phyloP scores from a whole-genome alignment of 2,888 invertebrate genomes.

The Aspidapion aeneum region DNA sequence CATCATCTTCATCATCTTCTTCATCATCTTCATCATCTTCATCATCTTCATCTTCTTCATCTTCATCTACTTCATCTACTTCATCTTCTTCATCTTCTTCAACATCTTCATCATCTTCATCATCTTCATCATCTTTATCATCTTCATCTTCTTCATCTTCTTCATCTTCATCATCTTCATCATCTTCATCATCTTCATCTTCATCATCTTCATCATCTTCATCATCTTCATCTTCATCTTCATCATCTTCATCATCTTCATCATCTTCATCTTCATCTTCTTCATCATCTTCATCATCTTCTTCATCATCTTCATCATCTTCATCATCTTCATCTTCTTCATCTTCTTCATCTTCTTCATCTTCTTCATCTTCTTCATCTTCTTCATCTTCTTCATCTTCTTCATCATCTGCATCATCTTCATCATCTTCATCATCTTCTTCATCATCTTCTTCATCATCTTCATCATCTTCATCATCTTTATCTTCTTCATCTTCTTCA shows the following conservation, averaged over 20 bases:
- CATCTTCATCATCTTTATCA: too few species aligned
- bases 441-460: conserved; percentile 2
- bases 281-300: neutral
- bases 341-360: neutral
- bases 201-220: neutral
- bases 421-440: neutral
- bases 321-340: neutral
- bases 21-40: neutral
- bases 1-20: too few species aligned
- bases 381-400: neutral
- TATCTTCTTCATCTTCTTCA: neutral
- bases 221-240: neutral
- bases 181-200: neutral
- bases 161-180: neutral
- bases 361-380: neutral
- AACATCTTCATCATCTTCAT: neutral
- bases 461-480: too few species aligned
- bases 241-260: neutral
- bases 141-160: conserved; percentile 1
- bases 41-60: neutral
- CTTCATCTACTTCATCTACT: neutral
- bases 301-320: neutral
- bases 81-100: neutral
- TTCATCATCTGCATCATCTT: too few species aligned
- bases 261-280: conserved; percentile 1